Conservation (phyloP, 2,888 invertebrate genomes). For the Cheilosia vernalis region DNA sequence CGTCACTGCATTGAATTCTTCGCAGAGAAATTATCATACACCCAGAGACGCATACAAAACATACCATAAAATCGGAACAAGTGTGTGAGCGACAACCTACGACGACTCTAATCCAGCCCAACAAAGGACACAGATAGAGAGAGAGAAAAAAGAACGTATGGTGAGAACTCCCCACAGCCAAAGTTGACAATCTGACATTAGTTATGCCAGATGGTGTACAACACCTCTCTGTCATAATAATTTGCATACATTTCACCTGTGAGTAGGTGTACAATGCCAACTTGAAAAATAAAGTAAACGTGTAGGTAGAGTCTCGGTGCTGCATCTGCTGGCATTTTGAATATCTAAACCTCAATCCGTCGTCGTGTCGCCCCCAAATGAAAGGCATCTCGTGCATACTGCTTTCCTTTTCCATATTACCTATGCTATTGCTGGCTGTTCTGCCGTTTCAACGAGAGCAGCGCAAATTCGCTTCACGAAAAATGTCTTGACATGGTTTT, state of each 20-base stretch:
- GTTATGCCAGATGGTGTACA: slow-evolving; percentile 73
- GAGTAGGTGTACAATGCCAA: slow-evolving; percentile 40
- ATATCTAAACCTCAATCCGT: slow-evolving; percentile 60
- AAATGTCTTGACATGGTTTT: slow-evolving; percentile 59
- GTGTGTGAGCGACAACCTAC: slow-evolving; percentile 24
- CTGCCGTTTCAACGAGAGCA: slow-evolving; percentile 1
- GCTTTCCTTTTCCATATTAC: slow-evolving; percentile 4
- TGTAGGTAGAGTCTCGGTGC: slow-evolving; percentile 8
- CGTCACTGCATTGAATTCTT: slow-evolving; percentile 51
- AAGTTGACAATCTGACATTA: slow-evolving; percentile 69
- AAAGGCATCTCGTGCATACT: slow-evolving; percentile 22
- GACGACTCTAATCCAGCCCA: slow-evolving; percentile 16
- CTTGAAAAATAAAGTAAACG: slow-evolving; percentile 29
- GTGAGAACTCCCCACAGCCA: slow-evolving; percentile 10
- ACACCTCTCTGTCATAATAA: slow-evolving; percentile 70
- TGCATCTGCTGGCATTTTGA: slow-evolving; percentile 36
- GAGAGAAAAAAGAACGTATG: slow-evolving; percentile 4
- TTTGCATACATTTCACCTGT: slow-evolving; percentile 73
- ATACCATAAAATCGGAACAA: slow-evolving; percentile 36
- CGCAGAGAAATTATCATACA: slow-evolving; percentile 3
- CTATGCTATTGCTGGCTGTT: not conserved
- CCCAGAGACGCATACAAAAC: not conserved
- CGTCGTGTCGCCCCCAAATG: not conserved
- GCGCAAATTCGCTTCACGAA: slow-evolving; percentile 29
- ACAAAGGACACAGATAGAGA: slow-evolving; percentile 27